Conservation (phyloP, 2,113 vertebrate genomes). For the Pedetes capensis region DNA sequence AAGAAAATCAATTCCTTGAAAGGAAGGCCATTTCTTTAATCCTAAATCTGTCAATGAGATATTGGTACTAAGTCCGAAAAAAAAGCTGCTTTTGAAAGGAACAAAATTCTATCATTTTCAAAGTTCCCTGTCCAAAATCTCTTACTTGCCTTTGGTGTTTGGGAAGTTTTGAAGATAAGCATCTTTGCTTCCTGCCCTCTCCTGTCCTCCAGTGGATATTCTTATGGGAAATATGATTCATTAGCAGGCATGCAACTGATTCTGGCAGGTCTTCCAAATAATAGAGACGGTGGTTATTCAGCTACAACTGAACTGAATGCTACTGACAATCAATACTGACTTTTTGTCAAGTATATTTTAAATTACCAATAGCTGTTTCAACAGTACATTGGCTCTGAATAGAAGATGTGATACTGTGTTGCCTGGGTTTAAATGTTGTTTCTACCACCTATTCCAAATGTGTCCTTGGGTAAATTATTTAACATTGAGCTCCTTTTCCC, state of each 20-base stretch:
- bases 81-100: neutral
- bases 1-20: slow-evolving; percentile 35
- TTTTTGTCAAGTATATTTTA: neutral
- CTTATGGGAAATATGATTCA: neutral
- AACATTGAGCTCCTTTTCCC: neutral
- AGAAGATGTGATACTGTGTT: neutral
- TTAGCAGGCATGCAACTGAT: neutral
- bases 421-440: neutral
- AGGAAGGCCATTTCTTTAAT: slow-evolving; percentile 16
- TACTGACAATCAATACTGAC: neutral
- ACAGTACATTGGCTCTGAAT: neutral
- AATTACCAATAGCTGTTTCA: neutral
- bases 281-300: neutral
- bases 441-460: neutral
- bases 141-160: neutral
- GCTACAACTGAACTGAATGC: neutral
- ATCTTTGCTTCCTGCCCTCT: neutral
- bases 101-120: neutral
- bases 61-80: slow-evolving; percentile 5
- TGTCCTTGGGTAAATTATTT: neutral
- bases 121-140: neutral
- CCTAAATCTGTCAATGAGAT: neutral
- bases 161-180: neutral
- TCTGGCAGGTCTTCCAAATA: slow-evolving; percentile 16
- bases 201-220: neutral